Percentiles rank a stretch among this genome's conserved stretches.
Conservation (phyloP, 2,888 invertebrate genomes). For the Drosophila colorata region DNA sequence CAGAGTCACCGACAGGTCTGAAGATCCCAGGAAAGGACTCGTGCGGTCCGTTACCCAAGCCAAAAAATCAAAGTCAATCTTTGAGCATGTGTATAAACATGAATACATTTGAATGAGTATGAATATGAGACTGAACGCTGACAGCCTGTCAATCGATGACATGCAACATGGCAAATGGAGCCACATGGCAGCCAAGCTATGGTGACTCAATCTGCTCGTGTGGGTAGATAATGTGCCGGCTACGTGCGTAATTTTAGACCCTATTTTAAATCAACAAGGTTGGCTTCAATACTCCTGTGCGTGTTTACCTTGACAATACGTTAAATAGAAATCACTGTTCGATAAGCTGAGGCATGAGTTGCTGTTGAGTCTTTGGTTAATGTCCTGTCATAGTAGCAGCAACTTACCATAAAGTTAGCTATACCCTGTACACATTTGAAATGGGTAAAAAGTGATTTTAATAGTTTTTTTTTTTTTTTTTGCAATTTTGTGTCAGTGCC, state of each 20-base stretch:
- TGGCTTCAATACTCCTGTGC: neutral
- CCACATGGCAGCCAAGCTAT: constrained; percentile 3
- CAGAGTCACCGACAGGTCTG: neutral
- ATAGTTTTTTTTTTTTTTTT: no score
- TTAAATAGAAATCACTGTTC: constrained; percentile 15
- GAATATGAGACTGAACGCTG: constrained; percentile 18
- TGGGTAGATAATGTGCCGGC: constrained; percentile 35
- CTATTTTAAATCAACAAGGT: neutral
- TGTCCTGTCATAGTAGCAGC: neutral
- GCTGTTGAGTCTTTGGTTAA: constrained; percentile 6
- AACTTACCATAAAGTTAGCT: neutral
- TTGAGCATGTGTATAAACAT: neutral
- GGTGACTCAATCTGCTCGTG: constrained; percentile 42
- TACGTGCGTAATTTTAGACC: constrained; percentile 46
- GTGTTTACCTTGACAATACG: neutral
- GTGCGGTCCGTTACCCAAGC: neutral
- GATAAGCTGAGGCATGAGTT: constrained; percentile 9
- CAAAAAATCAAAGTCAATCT: constrained; percentile 12
- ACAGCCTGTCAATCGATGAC: constrained; percentile 54
- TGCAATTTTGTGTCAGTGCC: no score
- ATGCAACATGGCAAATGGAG: constrained; percentile 36
- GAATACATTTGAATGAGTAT: constrained; percentile 7
- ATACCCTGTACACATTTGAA: no score
- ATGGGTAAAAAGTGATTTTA: no score
- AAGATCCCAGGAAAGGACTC: neutral